Percentiles rank a stretch among this genome's conserved stretches.
phyloP scores from a whole-genome alignment of 2,113 vertebrate species.

The Procapra przewalskii region DNA sequence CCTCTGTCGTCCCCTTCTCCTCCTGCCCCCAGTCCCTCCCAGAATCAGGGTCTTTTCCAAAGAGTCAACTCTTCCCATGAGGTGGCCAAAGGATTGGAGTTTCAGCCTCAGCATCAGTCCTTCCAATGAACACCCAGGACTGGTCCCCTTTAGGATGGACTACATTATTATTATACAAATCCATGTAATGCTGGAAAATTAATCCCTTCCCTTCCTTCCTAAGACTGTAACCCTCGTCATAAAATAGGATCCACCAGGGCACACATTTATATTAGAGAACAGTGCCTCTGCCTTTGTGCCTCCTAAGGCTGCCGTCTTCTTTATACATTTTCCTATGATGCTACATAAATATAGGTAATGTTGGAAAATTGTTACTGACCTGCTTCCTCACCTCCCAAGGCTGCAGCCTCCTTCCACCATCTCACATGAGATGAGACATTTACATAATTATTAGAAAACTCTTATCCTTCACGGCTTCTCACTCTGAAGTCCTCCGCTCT shows the following conservation, averaged over 20 bases:
- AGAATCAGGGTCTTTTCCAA: no score
- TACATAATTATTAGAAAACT: background rate
- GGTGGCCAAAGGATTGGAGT: no score
- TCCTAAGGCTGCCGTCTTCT: background rate
- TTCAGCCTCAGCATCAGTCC: no score
- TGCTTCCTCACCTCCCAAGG: background rate
- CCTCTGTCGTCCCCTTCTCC: no score
- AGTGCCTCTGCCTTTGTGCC: rapidly evolving
- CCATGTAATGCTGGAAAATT: background rate
- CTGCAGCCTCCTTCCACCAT: background rate
- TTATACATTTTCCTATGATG: background rate
- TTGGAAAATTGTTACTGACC: background rate
- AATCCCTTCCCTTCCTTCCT: background rate
- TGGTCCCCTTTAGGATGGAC: no score
- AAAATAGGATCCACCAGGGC: background rate
- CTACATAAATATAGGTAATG: background rate
- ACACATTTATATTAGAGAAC: background rate
- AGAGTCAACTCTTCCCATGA: no score
- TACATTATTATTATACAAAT: background rate
- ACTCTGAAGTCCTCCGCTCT: background rate
- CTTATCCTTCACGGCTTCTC: background rate
- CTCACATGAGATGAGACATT: background rate
- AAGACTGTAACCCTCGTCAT: background rate
- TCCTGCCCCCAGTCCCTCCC: no score
- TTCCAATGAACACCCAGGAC: no score